Base-by-base conservation (phyloP, 1,140 invertebrate species). In the Popillia japonica region DNA sequence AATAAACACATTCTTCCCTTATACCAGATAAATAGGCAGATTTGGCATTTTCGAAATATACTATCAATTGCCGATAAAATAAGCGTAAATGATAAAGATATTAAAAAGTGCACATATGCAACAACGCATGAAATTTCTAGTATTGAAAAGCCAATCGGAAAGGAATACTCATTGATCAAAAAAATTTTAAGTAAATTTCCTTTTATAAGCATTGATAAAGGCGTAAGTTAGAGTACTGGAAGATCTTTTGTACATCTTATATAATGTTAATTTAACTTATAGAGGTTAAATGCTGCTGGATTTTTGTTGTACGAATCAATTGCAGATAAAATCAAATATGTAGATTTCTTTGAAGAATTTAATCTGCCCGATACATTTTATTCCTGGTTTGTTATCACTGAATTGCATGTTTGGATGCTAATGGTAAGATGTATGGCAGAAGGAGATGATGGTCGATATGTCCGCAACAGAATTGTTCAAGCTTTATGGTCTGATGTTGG, bases 341-440 rank as follows among this genome's bases (percentile, higher is more conserved):
- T 85, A 1, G 86, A 89, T 75, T 92, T 91, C 87, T 91, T 93
- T 87, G 82, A 88, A 89, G 90, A 91, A 83, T 92, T 93, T 77
- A 87, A 92, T 61, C 86, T 96, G 84, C 89, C 91, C 22, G 95
- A 96, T 81, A 95, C 94, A 41, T 95, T 95, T 85, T 90, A 90
- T 80, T 95, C 95, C 0, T 96, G 95, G 95, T 96, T 95, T 86
- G 84, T 92, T 2, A 87, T 96, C 2, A 95, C 93, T 2, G 95
- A 96, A 86, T 86, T 96, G 17, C 95, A 97, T 86, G 89, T 96
- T 0, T 97, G 96, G 96, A 91, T 96, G 88, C 81, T 96, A 8
- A 87, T 93, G 84, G 89, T 92, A 14, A 89, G 95, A 61, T 90
- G 92, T 6, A 96, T 96, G 93, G 91, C 92, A 27, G 93, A 95